phyloP scores from a whole-genome alignment of 1,140 invertebrate species.

The Drosophila pandora region DNA sequence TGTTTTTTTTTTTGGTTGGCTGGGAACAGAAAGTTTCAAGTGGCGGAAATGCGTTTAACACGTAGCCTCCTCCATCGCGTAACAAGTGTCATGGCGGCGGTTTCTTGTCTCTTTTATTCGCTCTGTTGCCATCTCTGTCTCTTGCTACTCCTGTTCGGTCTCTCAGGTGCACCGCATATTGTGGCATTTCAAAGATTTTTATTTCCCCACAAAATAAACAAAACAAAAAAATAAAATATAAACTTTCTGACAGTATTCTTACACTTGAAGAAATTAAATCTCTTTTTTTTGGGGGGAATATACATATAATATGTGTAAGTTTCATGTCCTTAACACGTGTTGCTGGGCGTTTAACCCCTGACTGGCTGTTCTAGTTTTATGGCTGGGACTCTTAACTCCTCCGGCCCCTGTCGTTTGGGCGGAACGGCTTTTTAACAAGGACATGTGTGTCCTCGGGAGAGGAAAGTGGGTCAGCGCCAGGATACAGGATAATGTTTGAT shows the following conservation, averaged over 20 bases:
- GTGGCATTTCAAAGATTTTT: conserved; percentile 65
- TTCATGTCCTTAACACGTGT: conserved; percentile 49
- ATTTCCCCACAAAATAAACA: conserved; percentile 41
- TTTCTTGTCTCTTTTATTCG: conserved; percentile 9
- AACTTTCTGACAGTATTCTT: conserved; percentile 43
- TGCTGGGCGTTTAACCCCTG: conserved; percentile 38
- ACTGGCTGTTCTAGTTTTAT: conserved; percentile 28
- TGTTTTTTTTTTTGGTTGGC: conserved; percentile 1
- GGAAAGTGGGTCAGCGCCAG: conserved; percentile 46
- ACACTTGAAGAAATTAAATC: conserved; percentile 16
- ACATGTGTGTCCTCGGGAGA: conserved; percentile 28
- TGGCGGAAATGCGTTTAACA: conserved; percentile 74
- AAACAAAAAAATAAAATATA: conserved; percentile 11
- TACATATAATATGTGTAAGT: neutral
- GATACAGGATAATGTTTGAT: conserved; percentile 41
- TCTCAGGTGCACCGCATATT: conserved; percentile 60
- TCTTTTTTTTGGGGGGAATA: conserved; percentile 4
- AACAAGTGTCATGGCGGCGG: conserved; percentile 49
- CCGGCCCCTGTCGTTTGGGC: conserved; percentile 13
- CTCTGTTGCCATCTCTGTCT: neutral
- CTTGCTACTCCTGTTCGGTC: neutral
- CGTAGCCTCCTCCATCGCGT: conserved; percentile 50
- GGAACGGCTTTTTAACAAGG: conserved; percentile 45
- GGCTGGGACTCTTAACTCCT: neutral
- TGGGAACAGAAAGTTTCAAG: conserved; percentile 50